phyloP scores from a whole-genome alignment of 2,888 invertebrate genomes.

The Drosophila longiperda region DNA sequence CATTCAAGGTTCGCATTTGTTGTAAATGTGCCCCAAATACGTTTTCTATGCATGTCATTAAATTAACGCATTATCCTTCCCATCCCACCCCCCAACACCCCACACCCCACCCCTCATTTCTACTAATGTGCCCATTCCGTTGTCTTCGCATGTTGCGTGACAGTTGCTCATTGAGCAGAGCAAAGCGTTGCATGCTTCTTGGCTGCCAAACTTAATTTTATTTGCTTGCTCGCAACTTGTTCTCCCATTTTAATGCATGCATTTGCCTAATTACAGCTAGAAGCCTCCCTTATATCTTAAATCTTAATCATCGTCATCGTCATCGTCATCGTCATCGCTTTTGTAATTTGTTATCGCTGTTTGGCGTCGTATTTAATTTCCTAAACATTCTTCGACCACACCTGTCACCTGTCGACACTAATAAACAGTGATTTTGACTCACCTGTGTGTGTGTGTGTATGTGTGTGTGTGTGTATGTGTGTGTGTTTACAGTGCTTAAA shows the following conservation, averaged over 20 bases:
- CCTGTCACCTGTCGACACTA: conserved; percentile 10
- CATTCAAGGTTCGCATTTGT: conserved; percentile 23
- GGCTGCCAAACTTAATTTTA: conserved; percentile 38
- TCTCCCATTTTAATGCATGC: conserved; percentile 15
- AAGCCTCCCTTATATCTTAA: neutral
- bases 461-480: no score
- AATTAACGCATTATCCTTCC: neutral
- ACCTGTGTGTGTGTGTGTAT: neutral
- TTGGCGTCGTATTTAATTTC: conserved; percentile 10
- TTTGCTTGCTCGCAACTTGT: neutral
- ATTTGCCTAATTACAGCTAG: conserved; percentile 39
- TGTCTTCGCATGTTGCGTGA: conserved; percentile 37
- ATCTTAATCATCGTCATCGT: conserved; percentile 4
- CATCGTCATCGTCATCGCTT: conserved; percentile 5
- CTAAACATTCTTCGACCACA: conserved; percentile 12
- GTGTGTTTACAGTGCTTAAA: neutral
- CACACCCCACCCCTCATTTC: neutral
- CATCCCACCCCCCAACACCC: neutral
- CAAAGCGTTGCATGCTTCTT: conserved; percentile 53
- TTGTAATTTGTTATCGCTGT: conserved; percentile 18
- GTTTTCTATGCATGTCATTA: conserved; percentile 10
- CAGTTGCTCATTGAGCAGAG: conserved; percentile 28
- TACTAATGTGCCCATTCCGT: neutral
- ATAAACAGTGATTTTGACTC: conserved; percentile 12
- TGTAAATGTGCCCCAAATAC: conserved; percentile 15